phyloP scores from a whole-genome alignment of 1,140 invertebrate genomes.

The Hylaeus volcanicus region DNA sequence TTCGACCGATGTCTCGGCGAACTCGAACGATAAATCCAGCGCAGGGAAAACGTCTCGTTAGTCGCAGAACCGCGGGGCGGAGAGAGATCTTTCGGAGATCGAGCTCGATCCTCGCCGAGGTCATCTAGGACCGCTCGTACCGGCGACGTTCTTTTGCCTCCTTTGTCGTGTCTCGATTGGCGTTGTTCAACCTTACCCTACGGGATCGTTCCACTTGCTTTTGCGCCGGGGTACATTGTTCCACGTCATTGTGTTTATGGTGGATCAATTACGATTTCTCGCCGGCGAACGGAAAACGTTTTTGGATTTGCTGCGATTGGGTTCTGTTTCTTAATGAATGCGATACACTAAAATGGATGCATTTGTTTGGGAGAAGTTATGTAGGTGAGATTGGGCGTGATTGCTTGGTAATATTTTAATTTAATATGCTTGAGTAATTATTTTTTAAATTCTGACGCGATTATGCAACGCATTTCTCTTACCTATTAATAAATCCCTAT shows the following conservation, averaged over 20 bases:
- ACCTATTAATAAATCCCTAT: too few species aligned
- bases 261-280: too few species aligned
- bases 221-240: constrained; percentile 6
- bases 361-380: too few species aligned
- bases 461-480: too few species aligned
- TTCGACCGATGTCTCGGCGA: constrained; percentile 33
- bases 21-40: constrained; percentile 61
- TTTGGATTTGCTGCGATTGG: too few species aligned
- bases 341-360: too few species aligned
- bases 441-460: too few species aligned
- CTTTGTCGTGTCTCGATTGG: constrained; percentile 21
- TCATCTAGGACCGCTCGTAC: constrained; percentile 40
- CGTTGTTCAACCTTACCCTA: constrained; percentile 12
- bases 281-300: too few species aligned
- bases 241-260: constrained; percentile 9
- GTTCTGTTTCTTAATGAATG: too few species aligned
- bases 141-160: constrained; percentile 7
- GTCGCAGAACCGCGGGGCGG: constrained; percentile 40
- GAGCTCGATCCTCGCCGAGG: constrained; percentile 54
- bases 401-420: too few species aligned
- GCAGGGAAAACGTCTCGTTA: constrained; percentile 69
- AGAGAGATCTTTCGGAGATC: constrained; percentile 63
- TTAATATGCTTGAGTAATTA: too few species aligned
- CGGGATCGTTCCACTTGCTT: not conserved
- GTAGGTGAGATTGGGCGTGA: too few species aligned